phyloP scores from a whole-genome alignment of 2,888 invertebrate species.

The Nemurella pictetii region DNA sequence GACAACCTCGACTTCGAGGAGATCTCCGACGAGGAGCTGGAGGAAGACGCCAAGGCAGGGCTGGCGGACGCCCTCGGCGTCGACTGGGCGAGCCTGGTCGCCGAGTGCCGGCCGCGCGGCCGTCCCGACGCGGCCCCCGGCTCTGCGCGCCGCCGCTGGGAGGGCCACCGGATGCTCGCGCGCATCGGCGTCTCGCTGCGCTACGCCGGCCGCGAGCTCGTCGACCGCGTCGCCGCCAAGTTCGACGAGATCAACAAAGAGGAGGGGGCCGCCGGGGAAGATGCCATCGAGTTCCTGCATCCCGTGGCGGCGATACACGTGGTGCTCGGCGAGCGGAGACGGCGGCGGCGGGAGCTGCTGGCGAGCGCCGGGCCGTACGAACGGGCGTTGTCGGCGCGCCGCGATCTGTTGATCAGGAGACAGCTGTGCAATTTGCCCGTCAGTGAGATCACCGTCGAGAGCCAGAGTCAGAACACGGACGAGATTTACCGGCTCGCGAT shows the following conservation, averaged over 20 bases:
- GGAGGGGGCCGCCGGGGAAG: slow-evolving; percentile 48
- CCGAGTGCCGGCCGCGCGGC: slow-evolving; percentile 67
- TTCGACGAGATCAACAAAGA: slow-evolving; percentile 47
- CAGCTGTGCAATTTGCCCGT: slow-evolving; percentile 68
- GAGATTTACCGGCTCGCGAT: slow-evolving; percentile 41
- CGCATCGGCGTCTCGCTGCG: slow-evolving; percentile 76
- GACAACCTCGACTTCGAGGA: slow-evolving; percentile 83
- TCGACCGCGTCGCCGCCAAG: slow-evolving; percentile 50
- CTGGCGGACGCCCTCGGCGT: slow-evolving; percentile 93
- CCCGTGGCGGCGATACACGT: slow-evolving; percentile 60
- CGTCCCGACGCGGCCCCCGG: slow-evolving; percentile 55
- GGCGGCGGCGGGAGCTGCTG: slow-evolving; percentile 65
- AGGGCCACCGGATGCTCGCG: slow-evolving; percentile 75
- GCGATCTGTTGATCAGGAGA: slow-evolving; percentile 62
- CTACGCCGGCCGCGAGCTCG: slow-evolving; percentile 72
- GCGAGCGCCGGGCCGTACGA: slow-evolving; percentile 74
- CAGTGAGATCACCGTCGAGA: slow-evolving; percentile 53
- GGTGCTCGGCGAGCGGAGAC: slow-evolving; percentile 61
- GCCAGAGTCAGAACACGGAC: slow-evolving; percentile 35
- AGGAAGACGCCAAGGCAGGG: slow-evolving; percentile 75
- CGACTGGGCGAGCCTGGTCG: slow-evolving; percentile 89
- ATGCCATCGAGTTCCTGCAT: slow-evolving; percentile 52
- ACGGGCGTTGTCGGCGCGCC: slow-evolving; percentile 76
- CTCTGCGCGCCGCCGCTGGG: slow-evolving; percentile 77
- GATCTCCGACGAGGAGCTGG: slow-evolving; percentile 86